Conservation (phyloP, 2,888 invertebrate genomes). For the Caenorhabditis japonica region DNA sequence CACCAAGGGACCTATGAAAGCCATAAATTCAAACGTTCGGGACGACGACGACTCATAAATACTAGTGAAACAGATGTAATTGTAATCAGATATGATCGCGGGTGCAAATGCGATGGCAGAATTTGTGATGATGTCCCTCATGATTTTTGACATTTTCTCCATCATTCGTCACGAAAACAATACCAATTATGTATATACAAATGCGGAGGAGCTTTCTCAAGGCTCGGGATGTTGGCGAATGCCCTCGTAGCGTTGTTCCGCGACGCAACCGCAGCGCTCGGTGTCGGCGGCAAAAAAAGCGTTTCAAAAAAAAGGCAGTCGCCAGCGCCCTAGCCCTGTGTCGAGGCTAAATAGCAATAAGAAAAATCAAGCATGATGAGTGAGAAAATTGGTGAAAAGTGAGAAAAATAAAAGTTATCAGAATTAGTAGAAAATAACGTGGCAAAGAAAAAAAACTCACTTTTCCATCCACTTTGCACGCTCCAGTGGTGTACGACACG, state of each 20-base stretch:
- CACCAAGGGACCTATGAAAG: too few relatives aligned
- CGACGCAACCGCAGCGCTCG: too few relatives aligned
- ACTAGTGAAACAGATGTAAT: slow-evolving; percentile 24
- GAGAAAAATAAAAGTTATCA: neutral
- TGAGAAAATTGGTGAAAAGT: neutral
- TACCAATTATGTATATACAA: slow-evolving; percentile 38
- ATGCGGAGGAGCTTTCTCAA: too few relatives aligned
- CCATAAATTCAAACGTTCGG: too few relatives aligned
- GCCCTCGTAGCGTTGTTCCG: too few relatives aligned
- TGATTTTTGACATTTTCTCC: neutral
- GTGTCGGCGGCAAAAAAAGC: too few relatives aligned
- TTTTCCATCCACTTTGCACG: slow-evolving; percentile 76
- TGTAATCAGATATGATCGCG: slow-evolving; percentile 42
- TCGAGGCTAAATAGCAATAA: too few relatives aligned
- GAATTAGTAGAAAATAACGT: neutral
- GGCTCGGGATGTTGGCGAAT: too few relatives aligned
- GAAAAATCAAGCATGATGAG: too few relatives aligned
- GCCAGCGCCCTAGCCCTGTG: too few relatives aligned
- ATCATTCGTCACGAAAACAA: slow-evolving; percentile 44
- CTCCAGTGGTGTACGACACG: slow-evolving; percentile 74
- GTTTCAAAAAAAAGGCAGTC: too few relatives aligned
- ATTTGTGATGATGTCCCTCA: slow-evolving; percentile 8
- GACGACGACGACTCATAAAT: slow-evolving; percentile 30
- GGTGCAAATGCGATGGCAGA: neutral
- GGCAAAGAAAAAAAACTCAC: slow-evolving; percentile 56